Base-by-base conservation (phyloP, 53 echinoderm and acorn worm genomes). In the Stichopus horrens region DNA sequence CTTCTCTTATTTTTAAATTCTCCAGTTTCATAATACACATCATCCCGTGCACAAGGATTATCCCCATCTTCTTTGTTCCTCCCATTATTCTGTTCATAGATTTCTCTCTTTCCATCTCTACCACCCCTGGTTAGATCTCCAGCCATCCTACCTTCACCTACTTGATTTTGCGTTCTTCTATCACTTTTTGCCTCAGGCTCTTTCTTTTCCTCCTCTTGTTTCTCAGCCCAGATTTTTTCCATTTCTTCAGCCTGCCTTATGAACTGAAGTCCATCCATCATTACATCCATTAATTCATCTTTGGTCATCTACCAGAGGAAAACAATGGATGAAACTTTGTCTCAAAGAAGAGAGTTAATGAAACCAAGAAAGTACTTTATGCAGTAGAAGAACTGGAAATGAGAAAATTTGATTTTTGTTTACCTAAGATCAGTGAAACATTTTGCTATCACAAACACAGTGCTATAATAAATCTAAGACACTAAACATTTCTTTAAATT, bases 241-340 rank as follows among this genome's bases (percentile, higher is more conserved):
- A 87, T 22, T 87, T 87, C 87, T 9, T 87, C 87, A 74, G 87
- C 87, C 21, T 74, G 74, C 75, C 74, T 87, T 4, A 87, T 52
- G 37, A 87, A 87, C 57, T 75, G 74, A 19, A 87, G 75, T 16
- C 87, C 87, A 75, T 87, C 87, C 74, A 75, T 75, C 87, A 87
- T 87, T 55, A 37, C 85, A 65, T 85, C 65, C 67, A 85, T 66
- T 8, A 85, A 68, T 52, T 66, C 85, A 59, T 85, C 85, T 85
- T 59, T 65, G 52, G 58, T 67, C 11, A 37, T 37, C 67, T 85
- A 23, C 8, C 5, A 59, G 58, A 63, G 66, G 16, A 85, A 58
- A 7, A 71, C 18, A 37, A 37, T 37, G 37, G 37, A 37, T 37
- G 37, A 37, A 37, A 37, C 37, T 37, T 37, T 37, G 37, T 37